phyloP scores from a whole-genome alignment of 2,113 vertebrate genomes.

The Plectropomus leopardus region DNA sequence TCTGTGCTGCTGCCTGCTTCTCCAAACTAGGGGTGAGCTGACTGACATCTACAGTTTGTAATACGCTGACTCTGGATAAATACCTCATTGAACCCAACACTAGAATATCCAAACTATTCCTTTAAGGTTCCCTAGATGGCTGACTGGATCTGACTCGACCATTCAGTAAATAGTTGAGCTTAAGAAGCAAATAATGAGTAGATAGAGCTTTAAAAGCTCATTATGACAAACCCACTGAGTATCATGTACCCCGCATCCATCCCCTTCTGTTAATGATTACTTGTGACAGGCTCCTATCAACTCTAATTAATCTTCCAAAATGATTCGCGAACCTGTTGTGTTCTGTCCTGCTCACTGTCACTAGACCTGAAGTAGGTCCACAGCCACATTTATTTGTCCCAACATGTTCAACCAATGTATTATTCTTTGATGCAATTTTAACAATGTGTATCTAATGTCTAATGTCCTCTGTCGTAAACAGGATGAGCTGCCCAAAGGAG shows the following conservation, averaged over 20 bases:
- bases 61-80: no score
- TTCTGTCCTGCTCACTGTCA: not conserved
- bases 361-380: not conserved
- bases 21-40: no score
- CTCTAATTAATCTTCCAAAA: not conserved
- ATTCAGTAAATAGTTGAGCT: not conserved
- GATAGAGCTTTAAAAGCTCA: not conserved
- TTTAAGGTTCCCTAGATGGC: not conserved
- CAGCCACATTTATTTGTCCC: not conserved
- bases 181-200: not conserved
- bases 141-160: not conserved
- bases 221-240: not conserved
- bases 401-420: not conserved
- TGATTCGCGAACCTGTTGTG: not conserved
- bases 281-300: not conserved
- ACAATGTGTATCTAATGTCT: not conserved
- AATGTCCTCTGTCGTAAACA: conserved; percentile 51
- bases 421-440: not conserved
- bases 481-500: conserved; percentile 86
- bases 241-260: not conserved
- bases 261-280: not conserved
- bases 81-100: no score
- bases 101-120: no score
- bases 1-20: no score
- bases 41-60: no score